Conservation (phyloP, 2,888 invertebrate genomes). For the Hydrotaea cyrtoneurina region DNA sequence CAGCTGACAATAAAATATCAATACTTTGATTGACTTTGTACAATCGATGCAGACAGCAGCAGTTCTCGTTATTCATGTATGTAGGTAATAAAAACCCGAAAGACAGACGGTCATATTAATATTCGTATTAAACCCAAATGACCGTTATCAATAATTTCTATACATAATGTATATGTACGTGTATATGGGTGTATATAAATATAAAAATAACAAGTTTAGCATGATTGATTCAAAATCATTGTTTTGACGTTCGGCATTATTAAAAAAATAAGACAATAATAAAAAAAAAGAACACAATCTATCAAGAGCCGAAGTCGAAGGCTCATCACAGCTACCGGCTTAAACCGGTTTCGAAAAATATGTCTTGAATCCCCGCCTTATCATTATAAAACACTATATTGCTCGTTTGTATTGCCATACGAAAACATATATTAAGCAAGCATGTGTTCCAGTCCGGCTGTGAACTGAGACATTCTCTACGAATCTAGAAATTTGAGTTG, state of each 20-base stretch:
- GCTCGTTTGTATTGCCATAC: not conserved
- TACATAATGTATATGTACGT: not conserved
- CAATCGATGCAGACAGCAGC: not conserved
- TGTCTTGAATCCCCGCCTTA: slow-evolving; percentile 48
- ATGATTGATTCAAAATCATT: not conserved
- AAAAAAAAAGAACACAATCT: slow-evolving; percentile 38
- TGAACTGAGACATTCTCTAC: not conserved
- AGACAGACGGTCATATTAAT: not conserved
- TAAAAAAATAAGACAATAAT: slow-evolving; percentile 28
- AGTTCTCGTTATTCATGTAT: too few relatives aligned
- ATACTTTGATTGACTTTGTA: slow-evolving; percentile 24
- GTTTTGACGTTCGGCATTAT: slow-evolving; percentile 12
- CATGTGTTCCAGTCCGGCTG: not conserved
- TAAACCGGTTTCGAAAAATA: slow-evolving; percentile 70
- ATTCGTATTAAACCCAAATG: slow-evolving; percentile 50
- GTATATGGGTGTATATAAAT: too few relatives aligned
- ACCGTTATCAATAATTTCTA: slow-evolving; percentile 72
- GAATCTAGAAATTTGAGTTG: slow-evolving; percentile 16
- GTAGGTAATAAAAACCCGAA: too few relatives aligned
- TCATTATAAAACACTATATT: slow-evolving; percentile 46
- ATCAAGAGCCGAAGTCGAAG: slow-evolving; percentile 67
- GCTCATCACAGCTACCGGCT: slow-evolving; percentile 70
- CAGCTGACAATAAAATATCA: slow-evolving; percentile 29
- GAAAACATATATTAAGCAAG: too few relatives aligned
- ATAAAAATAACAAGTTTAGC: slow-evolving; percentile 12